Evolutionary conservation across 2,888 invertebrate species (phyloP).

Genomic region (Caenorhabditis sp.): DNA sequence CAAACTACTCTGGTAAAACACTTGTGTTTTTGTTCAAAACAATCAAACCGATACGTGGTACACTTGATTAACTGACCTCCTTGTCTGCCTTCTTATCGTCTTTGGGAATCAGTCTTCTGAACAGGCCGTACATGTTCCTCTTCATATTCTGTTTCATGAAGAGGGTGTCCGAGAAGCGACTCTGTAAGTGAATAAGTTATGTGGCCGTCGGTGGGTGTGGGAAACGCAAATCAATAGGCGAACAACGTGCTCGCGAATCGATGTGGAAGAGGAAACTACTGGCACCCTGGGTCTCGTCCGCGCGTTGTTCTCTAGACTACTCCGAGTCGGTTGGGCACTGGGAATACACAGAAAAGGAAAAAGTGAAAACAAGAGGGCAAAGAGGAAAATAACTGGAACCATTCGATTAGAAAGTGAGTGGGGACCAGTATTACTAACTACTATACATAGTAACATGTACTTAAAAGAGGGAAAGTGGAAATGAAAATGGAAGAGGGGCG

Average conservation of each 20-base stretch:
- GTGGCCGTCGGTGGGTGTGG: not conserved
- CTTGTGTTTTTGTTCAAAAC: no score
- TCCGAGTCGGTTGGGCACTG: slow-evolving; percentile 1
- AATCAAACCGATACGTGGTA: not conserved
- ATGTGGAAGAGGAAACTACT: slow-evolving; percentile 33
- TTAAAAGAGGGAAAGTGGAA: slow-evolving; percentile 16
- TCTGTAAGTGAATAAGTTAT: not conserved
- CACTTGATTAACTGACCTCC: slow-evolving; percentile 12
- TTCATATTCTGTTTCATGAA: slow-evolving; percentile 5
- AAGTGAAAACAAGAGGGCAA: not conserved
- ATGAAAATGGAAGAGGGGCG: not conserved
- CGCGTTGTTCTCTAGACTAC: slow-evolving; percentile 24
- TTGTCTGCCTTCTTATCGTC: slow-evolving; percentile 40
- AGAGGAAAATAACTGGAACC: not conserved
- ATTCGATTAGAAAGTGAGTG: not conserved
- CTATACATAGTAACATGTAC: slow-evolving; percentile 10
- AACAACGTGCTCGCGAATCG: slow-evolving; percentile 22
- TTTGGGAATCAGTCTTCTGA: slow-evolving; percentile 28
- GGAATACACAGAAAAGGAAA: slow-evolving; percentile 20
- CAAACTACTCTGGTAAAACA: no score
- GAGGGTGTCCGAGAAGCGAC: not conserved
- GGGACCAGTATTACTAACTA: not conserved
- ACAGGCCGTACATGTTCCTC: slow-evolving; percentile 38
- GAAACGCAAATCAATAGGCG: slow-evolving; percentile 1
- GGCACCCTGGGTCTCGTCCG: slow-evolving; percentile 27